Conservation (phyloP, 2,888 invertebrate genomes). For the Noctuana brunneofusca region DNA sequence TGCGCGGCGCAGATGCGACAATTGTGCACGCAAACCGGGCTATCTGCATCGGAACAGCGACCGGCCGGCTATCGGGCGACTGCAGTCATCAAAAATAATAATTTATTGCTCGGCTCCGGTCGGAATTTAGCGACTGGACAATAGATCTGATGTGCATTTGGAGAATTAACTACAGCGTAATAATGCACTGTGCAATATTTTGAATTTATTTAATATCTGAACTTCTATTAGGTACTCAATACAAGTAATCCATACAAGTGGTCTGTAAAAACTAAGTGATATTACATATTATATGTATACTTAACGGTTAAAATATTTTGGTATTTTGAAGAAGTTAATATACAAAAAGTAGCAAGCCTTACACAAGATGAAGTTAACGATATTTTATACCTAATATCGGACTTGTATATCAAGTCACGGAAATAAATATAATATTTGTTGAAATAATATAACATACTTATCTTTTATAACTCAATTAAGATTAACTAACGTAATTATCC, state of each 20-base stretch:
- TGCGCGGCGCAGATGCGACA: constrained; percentile 71
- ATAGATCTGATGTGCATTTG: not conserved
- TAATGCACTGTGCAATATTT: not conserved
- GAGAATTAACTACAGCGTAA: not conserved
- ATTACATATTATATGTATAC: too few relatives aligned
- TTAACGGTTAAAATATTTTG: too few relatives aligned
- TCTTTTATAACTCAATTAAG: not conserved
- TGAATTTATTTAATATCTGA: not conserved
- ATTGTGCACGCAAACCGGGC: constrained; percentile 74
- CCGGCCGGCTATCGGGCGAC: constrained; percentile 46
- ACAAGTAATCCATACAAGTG: too few relatives aligned
- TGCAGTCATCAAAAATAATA: constrained; percentile 50
- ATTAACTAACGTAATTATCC: constrained; percentile 18
- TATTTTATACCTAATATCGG: not conserved
- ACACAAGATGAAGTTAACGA: too few relatives aligned
- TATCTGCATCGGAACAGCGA: constrained; percentile 67
- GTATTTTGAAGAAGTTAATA: too few relatives aligned
- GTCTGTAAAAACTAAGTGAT: too few relatives aligned
- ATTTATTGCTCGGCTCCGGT: constrained; percentile 44
- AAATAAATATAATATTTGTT: not conserved
- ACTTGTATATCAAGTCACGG: not conserved
- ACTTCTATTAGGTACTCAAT: too few relatives aligned
- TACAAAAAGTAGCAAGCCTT: too few relatives aligned
- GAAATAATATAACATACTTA: not conserved
- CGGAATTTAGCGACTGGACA: not conserved